Evolutionary conservation across 2,888 invertebrate species (phyloP).

Genomic region (Leptarthrus brevirostris): DNA sequence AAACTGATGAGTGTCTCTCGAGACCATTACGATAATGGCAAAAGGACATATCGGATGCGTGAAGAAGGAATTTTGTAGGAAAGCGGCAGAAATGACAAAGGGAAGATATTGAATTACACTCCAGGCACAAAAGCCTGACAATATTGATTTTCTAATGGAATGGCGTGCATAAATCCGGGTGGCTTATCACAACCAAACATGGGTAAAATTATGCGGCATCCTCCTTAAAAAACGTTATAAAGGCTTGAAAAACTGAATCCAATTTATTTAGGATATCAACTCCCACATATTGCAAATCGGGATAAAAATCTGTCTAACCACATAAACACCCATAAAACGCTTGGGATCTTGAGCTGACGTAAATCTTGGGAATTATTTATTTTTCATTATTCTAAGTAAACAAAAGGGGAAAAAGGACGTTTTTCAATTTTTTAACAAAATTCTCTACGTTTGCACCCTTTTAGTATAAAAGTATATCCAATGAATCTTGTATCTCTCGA

Average conservation of each 20-base stretch:
- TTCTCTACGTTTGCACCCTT: background rate
- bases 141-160: background rate
- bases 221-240: background rate
- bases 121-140: background rate
- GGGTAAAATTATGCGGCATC: background rate
- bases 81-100: background rate
- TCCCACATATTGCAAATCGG: constrained; percentile 17
- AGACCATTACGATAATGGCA: constrained; percentile 3
- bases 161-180: background rate
- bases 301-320: background rate
- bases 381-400: constrained; percentile 41
- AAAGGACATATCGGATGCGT: background rate
- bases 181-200: background rate
- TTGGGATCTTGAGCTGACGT: background rate
- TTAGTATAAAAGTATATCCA: background rate
- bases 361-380: constrained; percentile 35
- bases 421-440: background rate
- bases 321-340: constrained; percentile 1
- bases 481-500: background rate
- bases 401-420: background rate
- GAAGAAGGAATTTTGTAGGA: background rate
- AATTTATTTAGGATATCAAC: background rate
- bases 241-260: background rate
- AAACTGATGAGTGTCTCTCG: constrained; percentile 9
- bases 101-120: background rate